Evolutionary conservation across 2,113 vertebrate genomes (phyloP), one percentile per base, ranked within the genome.

Genomic region (Podarcis raffonei): DNA sequence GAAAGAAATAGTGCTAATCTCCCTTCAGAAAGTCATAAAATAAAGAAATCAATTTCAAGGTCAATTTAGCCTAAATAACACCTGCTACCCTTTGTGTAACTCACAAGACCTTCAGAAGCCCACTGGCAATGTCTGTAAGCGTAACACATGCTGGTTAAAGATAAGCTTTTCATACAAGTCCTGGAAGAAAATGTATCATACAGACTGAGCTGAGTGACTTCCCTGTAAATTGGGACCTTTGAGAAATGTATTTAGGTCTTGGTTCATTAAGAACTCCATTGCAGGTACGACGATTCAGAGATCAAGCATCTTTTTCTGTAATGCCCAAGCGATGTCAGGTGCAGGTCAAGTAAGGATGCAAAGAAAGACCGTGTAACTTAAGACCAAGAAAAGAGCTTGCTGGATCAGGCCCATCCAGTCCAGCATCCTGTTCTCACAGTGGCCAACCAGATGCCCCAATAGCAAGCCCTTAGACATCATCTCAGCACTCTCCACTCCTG

Each of bases 21-120:
- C 96, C 88, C 93, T 94, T 96, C 94, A 93, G 96, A 97, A 97
- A 97, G 96, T 97, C 96, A 97, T 97, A 97, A 97, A 97, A 97
- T 97, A 97, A 97, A 97, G 96, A 97, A 98, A 97, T 98, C 97
- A 97, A 97, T 98, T 98, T 98, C 97, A 97, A 97, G 97, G 97
- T 97, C 97, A 98, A 97, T 97, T 97, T 97, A 97, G 94, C 94
- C 96, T 96, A 96, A 96, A 97, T 96, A 96, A 97, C 96, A 97
- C 97, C 96, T 97, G 97, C 96, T 96, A 95, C 96, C 96, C 95
- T 95, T 96, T 94, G 86, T 89, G 91, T 94, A 94, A 95, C 94
- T 94, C 11, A 86, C 90, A 87, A 91, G 48, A 91, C 96, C 91
- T 91, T 95, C 90, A 78, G 89, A 94, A 72, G 94, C 42, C 76